Conservation (phyloP, 2,113 vertebrate species). For the Hemicordylus capensis region DNA sequence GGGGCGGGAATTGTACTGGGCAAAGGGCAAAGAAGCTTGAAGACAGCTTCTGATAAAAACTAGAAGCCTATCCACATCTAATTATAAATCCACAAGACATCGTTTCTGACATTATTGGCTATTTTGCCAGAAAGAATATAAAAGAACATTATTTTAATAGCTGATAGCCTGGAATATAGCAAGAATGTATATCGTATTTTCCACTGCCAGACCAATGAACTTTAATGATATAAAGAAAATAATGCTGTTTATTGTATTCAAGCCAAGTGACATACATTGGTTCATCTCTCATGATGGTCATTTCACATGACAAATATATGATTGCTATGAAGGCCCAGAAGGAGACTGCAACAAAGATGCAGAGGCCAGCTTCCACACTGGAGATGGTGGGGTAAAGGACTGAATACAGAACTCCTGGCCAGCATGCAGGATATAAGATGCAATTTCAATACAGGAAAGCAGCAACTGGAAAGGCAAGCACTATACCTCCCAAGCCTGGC, state of each 20-base stretch:
- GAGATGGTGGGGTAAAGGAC: not conserved
- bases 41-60: not conserved
- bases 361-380: not conserved
- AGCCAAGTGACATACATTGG: not conserved
- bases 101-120: slow-evolving; percentile 36
- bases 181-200: slow-evolving; percentile 32
- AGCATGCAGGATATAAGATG: not conserved
- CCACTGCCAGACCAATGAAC: slow-evolving; percentile 21
- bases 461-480: not conserved
- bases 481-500: not conserved
- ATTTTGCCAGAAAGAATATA: slow-evolving; percentile 38
- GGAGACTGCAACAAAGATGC: not conserved
- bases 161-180: slow-evolving; percentile 42
- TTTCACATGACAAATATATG: not conserved
- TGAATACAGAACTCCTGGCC: too few relatives aligned
- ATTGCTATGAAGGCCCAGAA: not conserved
- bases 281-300: too few relatives aligned
- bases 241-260: not conserved
- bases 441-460: not conserved
- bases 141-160: slow-evolving; percentile 52
- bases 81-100: slow-evolving; percentile 44
- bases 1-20: not conserved
- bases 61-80: slow-evolving; percentile 15
- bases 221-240: not conserved
- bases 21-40: not conserved